These are phyloP conservation scores for Discoglossus pictus DNA, from an alignment of 2,797 vertebrate genomes.

Conservation along the genomic window DNA sequence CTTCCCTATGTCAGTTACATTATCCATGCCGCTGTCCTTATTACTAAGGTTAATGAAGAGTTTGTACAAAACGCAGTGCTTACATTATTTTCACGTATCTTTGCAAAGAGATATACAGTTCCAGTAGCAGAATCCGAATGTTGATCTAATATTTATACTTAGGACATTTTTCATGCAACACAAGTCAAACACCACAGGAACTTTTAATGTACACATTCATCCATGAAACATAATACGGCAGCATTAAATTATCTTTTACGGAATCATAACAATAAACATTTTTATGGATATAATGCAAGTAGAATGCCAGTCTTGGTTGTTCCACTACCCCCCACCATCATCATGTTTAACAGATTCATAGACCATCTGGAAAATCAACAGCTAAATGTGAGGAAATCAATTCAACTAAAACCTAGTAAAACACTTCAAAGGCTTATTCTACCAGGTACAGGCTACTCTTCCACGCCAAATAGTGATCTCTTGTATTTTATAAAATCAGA, in stretches of 20 bases:
- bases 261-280: slow-evolving; percentile 34
- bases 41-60: slow-evolving; percentile 25
- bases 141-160: slow-evolving; percentile 45
- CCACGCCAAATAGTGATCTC: slow-evolving; percentile 35
- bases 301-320: not conserved
- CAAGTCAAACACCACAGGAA: slow-evolving; percentile 40
- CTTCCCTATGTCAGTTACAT: not conserved
- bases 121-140: slow-evolving; percentile 22
- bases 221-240: slow-evolving; percentile 30
- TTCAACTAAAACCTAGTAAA: slow-evolving; percentile 45
- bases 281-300: slow-evolving; percentile 22
- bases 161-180: slow-evolving; percentile 35
- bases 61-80: slow-evolving; percentile 11
- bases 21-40: slow-evolving; percentile 13
- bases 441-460: slow-evolving; percentile 40
- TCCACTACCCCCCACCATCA: not conserved
- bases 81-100: slow-evolving; percentile 17
- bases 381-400: slow-evolving; percentile 38
- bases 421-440: slow-evolving; percentile 41
- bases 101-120: slow-evolving; percentile 24
- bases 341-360: slow-evolving; percentile 8
- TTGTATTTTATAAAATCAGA: slow-evolving; percentile 49
- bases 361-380: slow-evolving; percentile 43
- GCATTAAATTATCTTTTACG: slow-evolving; percentile 28
- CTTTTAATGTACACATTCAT: slow-evolving; percentile 28